phyloP scores from a whole-genome alignment of 2,888 invertebrate genomes.

The Xanthia togata region DNA sequence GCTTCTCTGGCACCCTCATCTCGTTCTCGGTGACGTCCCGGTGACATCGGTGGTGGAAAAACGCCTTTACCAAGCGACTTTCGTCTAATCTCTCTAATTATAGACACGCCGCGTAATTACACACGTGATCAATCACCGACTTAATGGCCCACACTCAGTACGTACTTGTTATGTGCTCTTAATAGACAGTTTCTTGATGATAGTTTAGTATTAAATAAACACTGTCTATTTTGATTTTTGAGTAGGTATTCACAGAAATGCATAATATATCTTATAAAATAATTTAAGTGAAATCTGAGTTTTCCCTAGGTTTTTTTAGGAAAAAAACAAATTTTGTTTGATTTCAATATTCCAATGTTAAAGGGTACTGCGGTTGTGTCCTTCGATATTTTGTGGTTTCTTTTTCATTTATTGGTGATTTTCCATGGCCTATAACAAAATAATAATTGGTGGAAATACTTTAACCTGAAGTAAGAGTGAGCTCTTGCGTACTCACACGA shows the following conservation, averaged over 20 bases:
- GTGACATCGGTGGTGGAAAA: neutral
- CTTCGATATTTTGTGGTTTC: neutral
- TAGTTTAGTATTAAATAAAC: too few relatives aligned
- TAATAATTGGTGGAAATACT: neutral
- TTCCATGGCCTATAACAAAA: neutral
- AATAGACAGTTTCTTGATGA: constrained; percentile 20
- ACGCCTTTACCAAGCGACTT: neutral
- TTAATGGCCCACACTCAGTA: constrained; percentile 25
- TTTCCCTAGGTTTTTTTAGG: neutral
- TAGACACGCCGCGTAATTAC: constrained; percentile 12
- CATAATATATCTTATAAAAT: neutral
- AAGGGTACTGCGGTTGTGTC: neutral
- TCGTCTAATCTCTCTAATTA: constrained; percentile 16
- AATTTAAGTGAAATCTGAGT: neutral
- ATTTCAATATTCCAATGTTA: neutral
- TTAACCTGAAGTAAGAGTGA: neutral
- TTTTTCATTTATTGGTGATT: neutral
- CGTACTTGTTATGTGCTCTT: constrained; percentile 22
- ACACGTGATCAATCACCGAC: constrained; percentile 5
- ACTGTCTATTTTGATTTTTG: too few relatives aligned
- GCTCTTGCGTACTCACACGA: neutral
- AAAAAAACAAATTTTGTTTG: neutral
- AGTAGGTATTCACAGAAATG: too few relatives aligned
- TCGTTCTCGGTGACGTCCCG: neutral
- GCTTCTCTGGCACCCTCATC: neutral